phyloP scores from a whole-genome alignment of 2,797 vertebrate species.

The Danio tinwini region DNA sequence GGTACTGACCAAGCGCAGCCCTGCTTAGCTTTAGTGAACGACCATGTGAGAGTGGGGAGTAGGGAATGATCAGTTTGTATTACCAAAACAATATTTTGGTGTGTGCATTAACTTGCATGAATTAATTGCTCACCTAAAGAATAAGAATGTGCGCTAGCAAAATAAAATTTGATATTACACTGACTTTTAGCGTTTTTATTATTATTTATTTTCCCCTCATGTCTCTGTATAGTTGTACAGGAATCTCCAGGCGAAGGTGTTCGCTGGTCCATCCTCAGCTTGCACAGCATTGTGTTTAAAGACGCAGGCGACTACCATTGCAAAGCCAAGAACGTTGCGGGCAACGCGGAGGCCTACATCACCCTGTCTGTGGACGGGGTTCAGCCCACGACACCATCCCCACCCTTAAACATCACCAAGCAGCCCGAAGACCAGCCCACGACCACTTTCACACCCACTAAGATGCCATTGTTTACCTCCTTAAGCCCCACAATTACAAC shows the following conservation, averaged over 20 bases:
- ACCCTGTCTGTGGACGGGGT: slow-evolving; percentile 83
- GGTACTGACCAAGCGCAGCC: too few relatives aligned
- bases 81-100: too few relatives aligned
- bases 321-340: slow-evolving; percentile 92
- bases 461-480: slow-evolving; percentile 49
- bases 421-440: slow-evolving; percentile 60
- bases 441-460: slow-evolving; percentile 51
- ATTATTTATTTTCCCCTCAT: background rate
- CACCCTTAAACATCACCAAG: slow-evolving; percentile 62
- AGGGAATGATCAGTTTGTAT: too few relatives aligned
- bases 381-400: slow-evolving; percentile 73
- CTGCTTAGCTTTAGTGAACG: too few relatives aligned
- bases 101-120: too few relatives aligned
- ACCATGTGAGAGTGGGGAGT: too few relatives aligned
- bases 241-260: slow-evolving; percentile 92
- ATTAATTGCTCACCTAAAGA: too few relatives aligned
- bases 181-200: background rate
- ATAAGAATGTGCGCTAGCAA: too few relatives aligned
- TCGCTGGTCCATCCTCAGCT: slow-evolving; percentile 94
- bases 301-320: slow-evolving; percentile 93
- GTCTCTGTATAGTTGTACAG: slow-evolving; percentile 83
- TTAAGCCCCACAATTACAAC: slow-evolving; percentile 41
- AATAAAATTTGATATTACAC: too few relatives aligned
- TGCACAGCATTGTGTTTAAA: slow-evolving; percentile 85
- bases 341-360: slow-evolving; percentile 85